Conservation (phyloP, 2,888 invertebrate species). For the Noctua pronuba region DNA sequence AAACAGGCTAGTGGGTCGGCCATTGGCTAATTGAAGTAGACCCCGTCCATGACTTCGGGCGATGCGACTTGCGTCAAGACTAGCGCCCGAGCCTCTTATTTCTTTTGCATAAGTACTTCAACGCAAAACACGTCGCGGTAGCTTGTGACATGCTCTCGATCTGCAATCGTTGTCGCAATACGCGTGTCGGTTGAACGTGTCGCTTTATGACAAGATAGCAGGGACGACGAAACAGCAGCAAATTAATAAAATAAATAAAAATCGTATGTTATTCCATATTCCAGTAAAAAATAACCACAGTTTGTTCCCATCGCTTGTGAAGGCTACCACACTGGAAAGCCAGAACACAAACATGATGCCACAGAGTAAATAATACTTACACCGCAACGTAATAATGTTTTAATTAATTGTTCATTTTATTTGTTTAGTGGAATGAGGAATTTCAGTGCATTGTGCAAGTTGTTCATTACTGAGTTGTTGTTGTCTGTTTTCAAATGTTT, state of each 20-base stretch:
- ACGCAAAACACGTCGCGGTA: not conserved
- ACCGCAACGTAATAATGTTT: slow-evolving; percentile 36
- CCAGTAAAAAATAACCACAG: not conserved
- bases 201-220: not conserved
- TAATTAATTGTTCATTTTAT: slow-evolving; percentile 30
- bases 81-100: not conserved
- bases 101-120: not conserved
- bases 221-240: not conserved
- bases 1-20: not conserved
- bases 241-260: not conserved
- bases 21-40: not conserved
- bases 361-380: slow-evolving; percentile 50
- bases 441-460: slow-evolving; percentile 1
- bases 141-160: too few relatives aligned
- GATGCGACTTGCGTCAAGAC: not conserved
- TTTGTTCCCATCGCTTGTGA: slow-evolving; percentile 22
- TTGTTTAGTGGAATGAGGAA: slow-evolving; percentile 1
- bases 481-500: slow-evolving; percentile 5
- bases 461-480: not conserved
- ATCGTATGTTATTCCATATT: not conserved
- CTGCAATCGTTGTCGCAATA: not conserved
- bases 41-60: not conserved
- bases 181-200: not conserved
- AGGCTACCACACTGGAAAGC: slow-evolving; percentile 25
- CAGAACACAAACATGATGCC: slow-evolving; percentile 41